A percentile compares a stretch with the other conserved stretches of the same genome.
Evolutionary conservation across 2,888 invertebrate species (phyloP).

Genomic region (Microchrysa polita): DNA sequence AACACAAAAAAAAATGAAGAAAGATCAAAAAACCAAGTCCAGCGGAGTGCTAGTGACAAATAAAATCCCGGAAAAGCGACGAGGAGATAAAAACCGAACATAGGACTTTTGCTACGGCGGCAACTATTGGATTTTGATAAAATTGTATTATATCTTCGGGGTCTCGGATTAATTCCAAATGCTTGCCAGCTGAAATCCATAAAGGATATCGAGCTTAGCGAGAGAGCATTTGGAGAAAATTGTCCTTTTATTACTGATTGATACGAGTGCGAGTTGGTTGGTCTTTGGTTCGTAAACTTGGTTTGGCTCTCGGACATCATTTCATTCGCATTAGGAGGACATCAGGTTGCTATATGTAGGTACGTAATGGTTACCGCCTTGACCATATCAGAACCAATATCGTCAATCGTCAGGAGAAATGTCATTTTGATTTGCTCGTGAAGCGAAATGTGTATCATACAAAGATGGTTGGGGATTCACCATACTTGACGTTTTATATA

Average conservation of each 20-base stretch:
- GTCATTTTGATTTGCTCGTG: background rate
- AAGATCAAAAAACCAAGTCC: background rate
- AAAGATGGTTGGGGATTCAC: background rate
- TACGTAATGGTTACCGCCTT: slow-evolving; percentile 7
- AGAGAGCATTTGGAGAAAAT: background rate
- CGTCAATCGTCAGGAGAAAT: slow-evolving; percentile 15
- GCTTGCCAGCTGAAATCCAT: slow-evolving; percentile 9
- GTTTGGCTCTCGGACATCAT: background rate
- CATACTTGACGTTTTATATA: too few species aligned
- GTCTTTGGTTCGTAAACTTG: background rate
- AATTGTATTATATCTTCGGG: slow-evolving; percentile 17
- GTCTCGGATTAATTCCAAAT: slow-evolving; percentile 7
- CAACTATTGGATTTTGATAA: slow-evolving; percentile 18
- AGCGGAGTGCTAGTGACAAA: background rate
- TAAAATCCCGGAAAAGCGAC: too few species aligned
- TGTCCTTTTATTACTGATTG: slow-evolving; percentile 8
- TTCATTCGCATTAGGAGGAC: background rate
- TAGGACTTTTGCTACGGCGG: background rate
- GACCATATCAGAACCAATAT: slow-evolving; percentile 19
- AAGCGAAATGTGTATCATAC: background rate
- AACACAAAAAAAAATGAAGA: background rate
- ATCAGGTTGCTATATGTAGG: too few species aligned
- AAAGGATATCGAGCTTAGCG: background rate
- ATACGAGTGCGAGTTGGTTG: background rate
- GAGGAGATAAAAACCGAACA: too few species aligned